These are phyloP conservation scores for Phrixothrix hirtus DNA, from an alignment of 2,888 invertebrate species.

Conservation along the genomic window DNA sequence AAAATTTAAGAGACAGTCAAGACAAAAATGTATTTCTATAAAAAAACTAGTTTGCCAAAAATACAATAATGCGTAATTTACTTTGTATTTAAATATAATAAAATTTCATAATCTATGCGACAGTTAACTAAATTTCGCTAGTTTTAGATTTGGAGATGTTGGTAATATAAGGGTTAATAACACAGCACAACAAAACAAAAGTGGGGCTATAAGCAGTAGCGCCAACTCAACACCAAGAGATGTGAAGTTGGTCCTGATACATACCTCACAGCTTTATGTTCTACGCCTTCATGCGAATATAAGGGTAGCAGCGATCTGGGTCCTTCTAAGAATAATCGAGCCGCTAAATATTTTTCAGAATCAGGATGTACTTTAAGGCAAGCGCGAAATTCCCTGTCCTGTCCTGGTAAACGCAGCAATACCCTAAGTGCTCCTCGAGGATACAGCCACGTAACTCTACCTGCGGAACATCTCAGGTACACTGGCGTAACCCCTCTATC, in stretches of 20 bases:
- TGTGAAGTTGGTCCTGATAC: too few species aligned
- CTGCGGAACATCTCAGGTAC: constrained; percentile 74
- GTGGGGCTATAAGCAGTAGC: too few species aligned
- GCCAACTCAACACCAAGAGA: too few species aligned
- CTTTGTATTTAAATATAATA: background rate
- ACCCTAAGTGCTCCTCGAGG: constrained; percentile 74
- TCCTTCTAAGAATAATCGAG: constrained; percentile 69
- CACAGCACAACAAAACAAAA: too few species aligned
- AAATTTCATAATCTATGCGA: too few species aligned
- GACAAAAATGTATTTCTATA: too few species aligned
- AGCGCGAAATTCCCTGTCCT: constrained; percentile 68
- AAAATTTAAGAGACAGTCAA: too few species aligned
- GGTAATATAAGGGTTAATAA: too few species aligned
- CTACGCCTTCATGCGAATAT: constrained; percentile 63
- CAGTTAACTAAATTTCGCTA: too few species aligned
- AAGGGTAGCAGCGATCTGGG: constrained; percentile 63
- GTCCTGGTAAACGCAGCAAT: constrained; percentile 62
- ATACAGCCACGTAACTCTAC: constrained; percentile 74
- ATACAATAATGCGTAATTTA: too few species aligned
- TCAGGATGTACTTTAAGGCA: constrained; percentile 65
- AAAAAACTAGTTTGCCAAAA: too few species aligned
- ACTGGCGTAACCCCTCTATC: constrained; percentile 73
- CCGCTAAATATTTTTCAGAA: constrained; percentile 50
- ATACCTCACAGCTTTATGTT: constrained; percentile 52
- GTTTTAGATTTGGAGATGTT: too few species aligned